These are phyloP conservation scores for Chromoteleia sp. DNA, from an alignment of 2,888 invertebrate species.

Conservation along the genomic window DNA sequence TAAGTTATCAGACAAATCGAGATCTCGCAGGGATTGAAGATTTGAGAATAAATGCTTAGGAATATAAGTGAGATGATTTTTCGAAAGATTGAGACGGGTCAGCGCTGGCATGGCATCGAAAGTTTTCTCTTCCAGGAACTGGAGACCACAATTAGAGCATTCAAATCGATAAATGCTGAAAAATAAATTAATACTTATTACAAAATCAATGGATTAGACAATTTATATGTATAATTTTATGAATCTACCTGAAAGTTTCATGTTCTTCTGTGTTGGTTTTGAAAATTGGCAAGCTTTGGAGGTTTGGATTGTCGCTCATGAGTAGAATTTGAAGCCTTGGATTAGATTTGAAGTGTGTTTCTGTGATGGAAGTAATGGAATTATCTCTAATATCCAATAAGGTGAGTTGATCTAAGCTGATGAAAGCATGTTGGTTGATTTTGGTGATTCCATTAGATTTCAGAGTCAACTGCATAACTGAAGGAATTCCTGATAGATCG, in stretches of 20 bases:
- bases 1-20: slow-evolving; percentile 90
- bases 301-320: slow-evolving; percentile 89
- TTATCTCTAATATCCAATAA: slow-evolving; percentile 91
- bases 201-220: neutral
- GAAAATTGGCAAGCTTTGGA: slow-evolving; percentile 90
- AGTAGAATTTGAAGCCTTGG: slow-evolving; percentile 89
- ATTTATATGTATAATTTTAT: neutral
- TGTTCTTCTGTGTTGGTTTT: slow-evolving; percentile 85
- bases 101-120: slow-evolving; percentile 90
- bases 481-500: slow-evolving; percentile 87
- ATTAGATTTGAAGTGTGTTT: slow-evolving; percentile 89
- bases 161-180: slow-evolving; percentile 89
- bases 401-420: slow-evolving; percentile 88
- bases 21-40: slow-evolving; percentile 87
- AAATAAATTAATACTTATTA: slow-evolving; percentile 5
- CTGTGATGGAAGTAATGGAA: slow-evolving; percentile 88
- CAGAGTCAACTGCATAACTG: slow-evolving; percentile 88
- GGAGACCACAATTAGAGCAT: slow-evolving; percentile 90
- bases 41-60: slow-evolving; percentile 81
- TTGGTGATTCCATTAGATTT: slow-evolving; percentile 89
- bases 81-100: slow-evolving; percentile 88
- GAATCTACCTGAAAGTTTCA: slow-evolving; percentile 78
- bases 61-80: slow-evolving; percentile 85
- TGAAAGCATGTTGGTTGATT: slow-evolving; percentile 90
- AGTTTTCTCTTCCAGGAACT: slow-evolving; percentile 87